Base-by-base conservation (phyloP, 2,113 vertebrate genomes). In the pig (Sus scrofa) region DNA sequence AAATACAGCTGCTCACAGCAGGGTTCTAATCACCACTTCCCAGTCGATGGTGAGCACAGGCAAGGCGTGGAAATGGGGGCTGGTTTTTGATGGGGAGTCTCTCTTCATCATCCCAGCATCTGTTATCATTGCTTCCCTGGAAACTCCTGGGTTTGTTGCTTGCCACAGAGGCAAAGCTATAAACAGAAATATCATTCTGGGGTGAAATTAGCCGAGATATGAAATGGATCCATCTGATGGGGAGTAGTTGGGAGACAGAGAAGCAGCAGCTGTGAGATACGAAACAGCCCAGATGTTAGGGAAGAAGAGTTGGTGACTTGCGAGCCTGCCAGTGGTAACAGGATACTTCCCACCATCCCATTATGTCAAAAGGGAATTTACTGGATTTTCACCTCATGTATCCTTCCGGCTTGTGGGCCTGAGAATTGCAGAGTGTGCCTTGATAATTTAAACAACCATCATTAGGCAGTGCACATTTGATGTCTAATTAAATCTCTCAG, bases 11-110 rank as follows among this genome's bases (percentile, higher is more conserved):
- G 99, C 98, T 98, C 98, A 94, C 98, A 98, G 98, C 95, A 12
- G 98, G 98, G 94, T 98, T 98, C 98, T 99, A 99, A 99, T 99
- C 98, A 99, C 98, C 98, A 97, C 98, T 98, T 98, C 98, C 97
- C 81, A 93, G 81, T 95, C 97, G 97, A 92, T 96, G 97, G 98
- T 97, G 97, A 98, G 93, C 97, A 89, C 97, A 97, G 97, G 96
- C 92, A 37, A 92, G 87, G 97, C 94, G 63, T 93, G 79, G 96
- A 91, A 97, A 81, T 97, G 79, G 20, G 60, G 84, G 91, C 86
- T 96, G 96, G 96, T 97, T 95, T 98, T 89, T 98, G 81, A 97
- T 62, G 98, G 97, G 98, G 67, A 91, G 37, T 52, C 90, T 97
- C 89, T 93, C 82, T 81, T 96, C 85, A 32, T 96, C 89, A 82